Base-by-base conservation (phyloP, 2,888 invertebrate genomes). In the Drosophila nr. medialis region DNA sequence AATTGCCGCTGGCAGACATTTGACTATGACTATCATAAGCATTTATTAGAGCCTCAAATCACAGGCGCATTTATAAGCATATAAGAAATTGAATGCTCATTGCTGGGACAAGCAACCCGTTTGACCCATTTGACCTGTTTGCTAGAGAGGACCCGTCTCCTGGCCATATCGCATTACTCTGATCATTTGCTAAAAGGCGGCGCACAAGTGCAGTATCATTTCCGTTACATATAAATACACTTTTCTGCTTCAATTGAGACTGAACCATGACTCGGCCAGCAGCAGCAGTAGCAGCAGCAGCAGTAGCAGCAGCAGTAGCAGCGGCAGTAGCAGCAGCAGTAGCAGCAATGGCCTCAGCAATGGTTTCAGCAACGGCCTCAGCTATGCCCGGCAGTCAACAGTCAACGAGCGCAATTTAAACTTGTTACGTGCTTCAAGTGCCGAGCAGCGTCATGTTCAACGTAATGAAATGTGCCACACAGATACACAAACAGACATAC, bases 341-440 rank as follows among this genome's bases (percentile, higher is more conserved):
- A 3, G 21, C 54, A 64, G 66, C 58, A 54, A 24, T 51, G 21
- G 50, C 38, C 24, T 32, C 29, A 40, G 50, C 55, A 13, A 27
- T 30, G 36, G 62, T 55, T 36, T 29, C 56, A 53, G 50, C 61
- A 51, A 10, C 34, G 42, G 50, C 64, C 24, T 48, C 51, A 56
- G 58, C 80, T 67, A 64, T 75, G 85, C 81, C 85, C 76, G 79
- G 79, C 83, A 86, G 86, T 87, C 87, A 87, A 87, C 87, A 85
- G 86, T 87, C 82, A 86, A 86, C 86, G 89, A 88, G 89, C 86
- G 86, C 86, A 86, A 86, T 86, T 86, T 86, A 86, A 86, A 86
- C 86, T 86, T 88, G 86, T 86, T 86, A 86, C 86, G 86, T 86
- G 86, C 86, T 75, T 71, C 77, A 77, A 82, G 77, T 78, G 78